phyloP scores from a whole-genome alignment of 2,113 vertebrate genomes.

The Gobius niger region DNA sequence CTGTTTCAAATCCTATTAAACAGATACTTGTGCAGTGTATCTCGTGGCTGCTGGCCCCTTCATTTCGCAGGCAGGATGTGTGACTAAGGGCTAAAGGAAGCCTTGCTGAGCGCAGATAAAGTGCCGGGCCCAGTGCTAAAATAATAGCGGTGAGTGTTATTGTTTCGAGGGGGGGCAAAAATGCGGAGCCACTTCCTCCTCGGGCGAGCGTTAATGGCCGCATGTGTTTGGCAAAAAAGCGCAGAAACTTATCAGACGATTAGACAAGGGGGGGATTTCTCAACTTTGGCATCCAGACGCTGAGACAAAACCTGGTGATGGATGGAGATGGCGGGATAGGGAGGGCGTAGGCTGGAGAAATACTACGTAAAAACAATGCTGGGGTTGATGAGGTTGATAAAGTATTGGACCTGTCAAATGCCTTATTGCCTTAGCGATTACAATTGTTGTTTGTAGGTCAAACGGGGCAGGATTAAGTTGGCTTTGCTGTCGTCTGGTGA shows the following conservation, averaged over 20 bases:
- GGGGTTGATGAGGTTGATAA: conserved; percentile 10
- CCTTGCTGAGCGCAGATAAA: conserved; percentile 87
- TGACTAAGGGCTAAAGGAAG: conserved; percentile 79
- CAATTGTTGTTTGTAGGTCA: not conserved
- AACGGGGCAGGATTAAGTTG: not conserved
- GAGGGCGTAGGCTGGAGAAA: conserved; percentile 31
- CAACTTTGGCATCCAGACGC: conserved; percentile 15
- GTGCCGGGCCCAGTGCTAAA: conserved; percentile 75
- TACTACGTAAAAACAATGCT: conserved; percentile 27
- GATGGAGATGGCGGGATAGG: conserved; percentile 40
- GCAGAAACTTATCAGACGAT: conserved; percentile 36
- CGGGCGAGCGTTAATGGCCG: not conserved
- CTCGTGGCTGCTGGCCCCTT: conserved; percentile 50
- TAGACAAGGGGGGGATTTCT: conserved; percentile 35
- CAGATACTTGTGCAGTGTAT: conserved; percentile 12
- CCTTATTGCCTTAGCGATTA: conserved; percentile 10
- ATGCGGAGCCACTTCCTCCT: conserved; percentile 74
- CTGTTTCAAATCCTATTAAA: too few species aligned
- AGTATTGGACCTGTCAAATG: not conserved
- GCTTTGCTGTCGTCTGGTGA: not conserved
- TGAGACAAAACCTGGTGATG: conserved; percentile 60
- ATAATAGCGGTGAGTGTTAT: conserved; percentile 82
- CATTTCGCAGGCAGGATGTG: conserved; percentile 68
- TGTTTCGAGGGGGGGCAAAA: conserved; percentile 64
- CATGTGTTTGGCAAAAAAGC: conserved; percentile 37